phyloP scores from a whole-genome alignment of 2,797 vertebrate species.

The Karalla daura region DNA sequence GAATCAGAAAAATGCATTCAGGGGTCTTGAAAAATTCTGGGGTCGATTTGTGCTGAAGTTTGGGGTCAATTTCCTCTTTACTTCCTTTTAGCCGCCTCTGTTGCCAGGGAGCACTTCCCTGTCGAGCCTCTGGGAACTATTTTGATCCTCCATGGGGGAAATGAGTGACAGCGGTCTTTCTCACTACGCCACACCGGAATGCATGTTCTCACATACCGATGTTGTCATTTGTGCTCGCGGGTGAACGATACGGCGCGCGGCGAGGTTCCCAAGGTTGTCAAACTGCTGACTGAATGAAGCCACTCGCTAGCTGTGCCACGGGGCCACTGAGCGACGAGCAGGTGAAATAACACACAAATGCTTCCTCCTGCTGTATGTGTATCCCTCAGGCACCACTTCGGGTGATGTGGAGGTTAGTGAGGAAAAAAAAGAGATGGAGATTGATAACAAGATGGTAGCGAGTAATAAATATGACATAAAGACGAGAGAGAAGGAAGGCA shows the following conservation, averaged over 20 bases:
- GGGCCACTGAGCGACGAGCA: slow-evolving; percentile 2
- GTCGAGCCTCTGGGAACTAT: slow-evolving; percentile 58
- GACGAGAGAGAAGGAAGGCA: not conserved
- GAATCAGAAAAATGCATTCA: slow-evolving; percentile 59
- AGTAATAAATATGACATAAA: not conserved
- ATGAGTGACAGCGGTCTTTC: slow-evolving; percentile 62
- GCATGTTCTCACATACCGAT: slow-evolving; percentile 53
- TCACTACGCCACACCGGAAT: slow-evolving; percentile 41
- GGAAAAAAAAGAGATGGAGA: not conserved
- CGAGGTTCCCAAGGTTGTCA: slow-evolving; percentile 60
- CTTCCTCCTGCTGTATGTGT: not conserved
- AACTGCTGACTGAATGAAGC: slow-evolving; percentile 23
- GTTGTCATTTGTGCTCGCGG: slow-evolving; percentile 36
- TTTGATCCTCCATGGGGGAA: slow-evolving; percentile 47
- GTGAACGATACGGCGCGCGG: slow-evolving; percentile 18
- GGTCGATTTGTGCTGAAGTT: slow-evolving; percentile 61
- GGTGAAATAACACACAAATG: slow-evolving; percentile 14
- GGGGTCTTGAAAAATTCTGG: slow-evolving; percentile 26
- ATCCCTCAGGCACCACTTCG: slow-evolving; percentile 11
- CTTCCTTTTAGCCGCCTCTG: slow-evolving; percentile 43
- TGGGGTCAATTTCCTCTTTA: slow-evolving; percentile 52
- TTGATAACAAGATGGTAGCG: not conserved
- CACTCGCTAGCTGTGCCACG: not conserved
- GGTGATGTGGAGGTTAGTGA: not conserved
- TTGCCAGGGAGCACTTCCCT: slow-evolving; percentile 66